A percentile compares a stretch with the other conserved stretches of the same genome.
These are phyloP conservation scores for Eupithecia exiguata DNA, from an alignment of 2,888 invertebrate species.

Conservation along the genomic window DNA sequence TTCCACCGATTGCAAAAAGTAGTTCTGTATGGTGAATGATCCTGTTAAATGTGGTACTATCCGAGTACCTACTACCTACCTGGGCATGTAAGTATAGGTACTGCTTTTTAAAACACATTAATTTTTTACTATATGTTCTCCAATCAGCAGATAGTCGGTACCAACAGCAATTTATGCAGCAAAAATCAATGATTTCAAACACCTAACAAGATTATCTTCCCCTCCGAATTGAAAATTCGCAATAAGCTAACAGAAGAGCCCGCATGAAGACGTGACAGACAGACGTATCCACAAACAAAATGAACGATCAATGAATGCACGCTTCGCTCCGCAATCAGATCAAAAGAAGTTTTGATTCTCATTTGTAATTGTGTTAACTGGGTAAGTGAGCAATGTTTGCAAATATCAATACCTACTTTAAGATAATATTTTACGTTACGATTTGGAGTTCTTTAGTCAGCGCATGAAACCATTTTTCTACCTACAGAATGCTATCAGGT, in stretches of 20 bases:
- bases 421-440: neutral
- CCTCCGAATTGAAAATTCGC: constrained; percentile 16
- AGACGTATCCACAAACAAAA: constrained; percentile 23
- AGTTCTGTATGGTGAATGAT: neutral
- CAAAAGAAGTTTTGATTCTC: neutral
- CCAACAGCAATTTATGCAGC: neutral
- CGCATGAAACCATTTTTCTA: neutral
- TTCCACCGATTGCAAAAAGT: neutral
- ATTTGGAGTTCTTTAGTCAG: neutral
- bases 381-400: constrained; percentile 17
- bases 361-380: neutral
- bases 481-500: neutral
- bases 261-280: constrained; percentile 20
- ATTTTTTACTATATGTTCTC: too few species aligned
- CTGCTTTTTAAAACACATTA: too few species aligned
- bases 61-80: too few species aligned
- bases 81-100: too few species aligned
- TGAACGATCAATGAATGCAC: constrained; percentile 10
- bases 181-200: constrained; percentile 1
- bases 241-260: constrained; percentile 6
- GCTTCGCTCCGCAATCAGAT: constrained; percentile 13
- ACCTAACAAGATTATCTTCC: constrained; percentile 11
- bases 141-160: neutral
- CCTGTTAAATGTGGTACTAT: neutral
- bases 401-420: constrained; percentile 25